Evolutionary conservation across 2,888 invertebrate species (phyloP).

Genomic region (Tenthredo livida): DNA sequence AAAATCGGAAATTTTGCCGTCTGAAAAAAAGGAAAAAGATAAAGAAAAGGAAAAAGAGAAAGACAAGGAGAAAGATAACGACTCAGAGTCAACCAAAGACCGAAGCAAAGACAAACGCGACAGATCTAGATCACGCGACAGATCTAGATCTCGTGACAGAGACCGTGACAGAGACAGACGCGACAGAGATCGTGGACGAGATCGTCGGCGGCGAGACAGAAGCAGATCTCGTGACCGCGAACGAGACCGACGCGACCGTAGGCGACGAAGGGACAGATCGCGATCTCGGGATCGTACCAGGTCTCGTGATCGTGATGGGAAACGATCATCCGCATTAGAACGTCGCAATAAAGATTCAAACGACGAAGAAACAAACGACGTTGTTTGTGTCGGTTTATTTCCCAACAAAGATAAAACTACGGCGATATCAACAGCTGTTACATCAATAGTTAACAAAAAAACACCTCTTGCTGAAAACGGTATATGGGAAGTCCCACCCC

Average conservation of each 20-base stretch:
- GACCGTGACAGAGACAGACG: conserved; percentile 77
- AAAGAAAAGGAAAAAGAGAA: conserved; percentile 66
- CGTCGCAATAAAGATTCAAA: conserved; percentile 63
- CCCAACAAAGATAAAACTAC: conserved; percentile 66
- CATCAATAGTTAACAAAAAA: conserved; percentile 53
- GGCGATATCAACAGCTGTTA: conserved; percentile 55
- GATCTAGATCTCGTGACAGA: conserved; percentile 81
- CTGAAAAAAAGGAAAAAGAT: conserved; percentile 61
- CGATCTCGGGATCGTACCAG: conserved; percentile 80
- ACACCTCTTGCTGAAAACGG: conserved; percentile 68
- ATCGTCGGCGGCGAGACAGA: conserved; percentile 75
- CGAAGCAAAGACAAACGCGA: conserved; percentile 54
- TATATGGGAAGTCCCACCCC: conserved; percentile 76
- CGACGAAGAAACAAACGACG: conserved; percentile 71
- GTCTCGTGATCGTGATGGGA: conserved; percentile 79
- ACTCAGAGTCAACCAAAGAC: conserved; percentile 62
- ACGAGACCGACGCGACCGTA: conserved; percentile 76
- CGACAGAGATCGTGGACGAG: conserved; percentile 76
- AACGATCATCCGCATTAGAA: conserved; percentile 67
- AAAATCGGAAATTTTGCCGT: conserved; percentile 65
- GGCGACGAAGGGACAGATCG: conserved; percentile 80
- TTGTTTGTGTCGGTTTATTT: conserved; percentile 75
- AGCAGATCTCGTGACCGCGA: conserved; percentile 80
- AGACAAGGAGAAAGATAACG: conserved; percentile 77
- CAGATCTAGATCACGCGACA: conserved; percentile 74